phyloP scores from a whole-genome alignment of 2,113 vertebrate species.

The Actenoides lindsayi region DNA sequence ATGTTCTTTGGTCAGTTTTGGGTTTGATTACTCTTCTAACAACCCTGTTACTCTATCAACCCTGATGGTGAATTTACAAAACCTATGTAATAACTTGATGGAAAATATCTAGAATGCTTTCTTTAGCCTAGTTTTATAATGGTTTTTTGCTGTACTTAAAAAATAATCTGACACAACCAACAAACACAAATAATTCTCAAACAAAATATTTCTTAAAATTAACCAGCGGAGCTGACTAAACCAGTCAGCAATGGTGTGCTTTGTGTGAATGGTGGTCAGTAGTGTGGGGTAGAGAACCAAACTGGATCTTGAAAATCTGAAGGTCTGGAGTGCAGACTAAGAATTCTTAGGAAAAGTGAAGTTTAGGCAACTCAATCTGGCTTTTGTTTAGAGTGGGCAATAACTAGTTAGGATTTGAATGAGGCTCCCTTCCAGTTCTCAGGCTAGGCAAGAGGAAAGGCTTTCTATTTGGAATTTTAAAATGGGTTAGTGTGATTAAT shows the following conservation, averaged over 20 bases:
- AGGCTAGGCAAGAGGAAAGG: not conserved
- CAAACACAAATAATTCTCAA: fast-evolving
- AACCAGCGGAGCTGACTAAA: not conserved
- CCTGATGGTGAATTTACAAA: not conserved
- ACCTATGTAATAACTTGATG: not conserved
- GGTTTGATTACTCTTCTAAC: not conserved
- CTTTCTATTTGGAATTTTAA: not conserved
- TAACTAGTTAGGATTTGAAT: not conserved
- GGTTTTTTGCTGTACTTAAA: not conserved
- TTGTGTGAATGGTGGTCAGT: not conserved
- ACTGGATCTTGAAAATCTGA: not conserved
- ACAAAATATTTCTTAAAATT: too few species aligned
- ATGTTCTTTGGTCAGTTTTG: not conserved
- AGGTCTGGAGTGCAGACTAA: not conserved
- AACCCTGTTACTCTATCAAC: too few species aligned
- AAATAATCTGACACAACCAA: not conserved
- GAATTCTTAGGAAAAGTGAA: not conserved
- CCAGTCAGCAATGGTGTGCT: not conserved
- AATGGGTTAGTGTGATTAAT: not conserved
- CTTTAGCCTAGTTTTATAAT: not conserved
- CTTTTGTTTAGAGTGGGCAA: not conserved
- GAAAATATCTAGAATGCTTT: not conserved
- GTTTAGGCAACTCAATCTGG: not conserved
- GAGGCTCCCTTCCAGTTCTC: not conserved
- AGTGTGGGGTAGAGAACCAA: fast-evolving